A percentile compares a stretch with the other conserved stretches of the same genome.
These are phyloP conservation scores for Tanypteryx hageni DNA, from an alignment of 2,888 invertebrate genomes.

Conservation along the genomic window DNA sequence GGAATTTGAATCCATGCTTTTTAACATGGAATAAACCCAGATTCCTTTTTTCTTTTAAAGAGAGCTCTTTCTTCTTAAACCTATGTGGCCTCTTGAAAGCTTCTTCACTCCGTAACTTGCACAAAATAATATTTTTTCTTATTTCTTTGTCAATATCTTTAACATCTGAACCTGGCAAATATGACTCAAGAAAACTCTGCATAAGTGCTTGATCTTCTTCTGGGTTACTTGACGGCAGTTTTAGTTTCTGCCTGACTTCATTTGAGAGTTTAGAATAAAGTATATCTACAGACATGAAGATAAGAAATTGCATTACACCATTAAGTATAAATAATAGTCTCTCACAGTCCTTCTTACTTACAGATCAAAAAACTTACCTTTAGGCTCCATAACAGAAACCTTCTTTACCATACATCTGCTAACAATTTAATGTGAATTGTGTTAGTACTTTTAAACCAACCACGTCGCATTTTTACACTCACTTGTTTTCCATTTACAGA, in stretches of 20 bases:
- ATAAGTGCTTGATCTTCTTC: background rate
- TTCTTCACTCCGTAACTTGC: conserved; percentile 74
- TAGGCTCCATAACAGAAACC: background rate
- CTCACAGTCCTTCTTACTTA: background rate
- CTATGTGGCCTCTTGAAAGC: conserved; percentile 74
- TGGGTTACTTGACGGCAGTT: background rate
- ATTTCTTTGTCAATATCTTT: conserved; percentile 72
- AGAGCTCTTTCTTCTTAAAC: conserved; percentile 77
- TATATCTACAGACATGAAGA: background rate
- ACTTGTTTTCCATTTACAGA: conserved; percentile 13
- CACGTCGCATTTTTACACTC: background rate
- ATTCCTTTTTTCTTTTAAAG: conserved; percentile 79
- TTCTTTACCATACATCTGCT: background rate
- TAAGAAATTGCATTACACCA: background rate
- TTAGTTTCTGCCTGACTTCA: conserved; percentile 30
- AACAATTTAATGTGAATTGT: background rate
- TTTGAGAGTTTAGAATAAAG: conserved; percentile 15
- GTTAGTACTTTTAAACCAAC: background rate
- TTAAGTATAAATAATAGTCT: background rate
- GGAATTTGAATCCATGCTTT: conserved; percentile 80
- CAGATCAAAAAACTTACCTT: background rate
- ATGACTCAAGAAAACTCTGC: conserved; percentile 70
- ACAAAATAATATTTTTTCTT: conserved; percentile 75
- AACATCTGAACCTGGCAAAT: conserved; percentile 72
- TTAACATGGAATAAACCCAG: conserved; percentile 82